phyloP scores from a whole-genome alignment of 2,113 vertebrate genomes.

The Bettongia penicillata region DNA sequence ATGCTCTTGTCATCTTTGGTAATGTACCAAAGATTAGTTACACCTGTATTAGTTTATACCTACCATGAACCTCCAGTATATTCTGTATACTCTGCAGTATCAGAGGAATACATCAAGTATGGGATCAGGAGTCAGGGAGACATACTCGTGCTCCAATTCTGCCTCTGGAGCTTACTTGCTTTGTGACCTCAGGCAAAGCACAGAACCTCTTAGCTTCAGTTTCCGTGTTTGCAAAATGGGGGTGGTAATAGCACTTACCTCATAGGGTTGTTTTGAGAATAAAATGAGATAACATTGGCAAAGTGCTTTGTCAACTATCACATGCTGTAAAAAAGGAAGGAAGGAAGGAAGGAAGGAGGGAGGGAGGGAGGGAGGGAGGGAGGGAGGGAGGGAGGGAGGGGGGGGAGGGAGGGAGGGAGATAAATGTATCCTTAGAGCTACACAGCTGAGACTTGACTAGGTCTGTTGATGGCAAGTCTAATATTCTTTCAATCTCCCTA shows the following conservation, averaged over 20 bases:
- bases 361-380: too few species aligned
- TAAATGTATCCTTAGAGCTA: too few species aligned
- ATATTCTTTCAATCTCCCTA: too few species aligned
- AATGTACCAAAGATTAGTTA: too few species aligned
- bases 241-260: not conserved
- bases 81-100: not conserved
- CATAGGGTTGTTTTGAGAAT: not conserved
- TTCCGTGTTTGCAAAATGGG: not conserved
- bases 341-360: too few species aligned
- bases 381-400: too few species aligned
- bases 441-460: too few species aligned
- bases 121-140: not conserved
- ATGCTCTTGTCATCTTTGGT: too few species aligned
- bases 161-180: not conserved
- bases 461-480: too few species aligned
- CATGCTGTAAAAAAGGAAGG: not conserved
- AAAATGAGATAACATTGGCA: not conserved
- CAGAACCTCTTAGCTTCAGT: not conserved
- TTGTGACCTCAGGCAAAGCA: not conserved
- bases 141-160: not conserved
- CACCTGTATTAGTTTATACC: not conserved
- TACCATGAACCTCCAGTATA: not conserved
- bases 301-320: not conserved
- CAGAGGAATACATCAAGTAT: not conserved
- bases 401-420: too few species aligned